Evolutionary conservation across 2,888 invertebrate genomes (phyloP), one percentile per base, ranked within the genome.

Genomic region (Perithous albicinctus): DNA sequence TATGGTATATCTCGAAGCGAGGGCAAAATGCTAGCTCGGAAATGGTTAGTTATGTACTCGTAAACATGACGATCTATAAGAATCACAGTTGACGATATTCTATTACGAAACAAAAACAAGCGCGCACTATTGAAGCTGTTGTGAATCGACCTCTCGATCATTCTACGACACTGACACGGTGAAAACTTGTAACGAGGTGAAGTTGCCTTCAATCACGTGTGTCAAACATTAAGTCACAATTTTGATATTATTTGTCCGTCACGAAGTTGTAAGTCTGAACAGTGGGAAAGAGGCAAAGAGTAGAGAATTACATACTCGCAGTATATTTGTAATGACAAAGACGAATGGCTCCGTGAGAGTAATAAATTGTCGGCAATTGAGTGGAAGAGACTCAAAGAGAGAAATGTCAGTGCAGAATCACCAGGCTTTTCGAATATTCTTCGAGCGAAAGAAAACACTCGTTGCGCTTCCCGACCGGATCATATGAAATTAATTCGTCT

Each of bases 401-500:
- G 70, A 70, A 70, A 75, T n/a, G 64, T 51, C 20, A 70, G 32
- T 20, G 59, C 26, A 51, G 56, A 38, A 26, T 61, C 59, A 43
- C 18, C 12, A 41, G 56, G 43, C n/a, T 56, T 83, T 83, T 72
- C 78, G 76, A n/a, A 73, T 70, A 61, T 76, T 59, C 59, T n/a
- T 59, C 72, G 82, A 78, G 54, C 63, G 72, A 83, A 84, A 83
- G 83, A 86, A 85, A 84, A 69, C 78, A 61, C 46, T 84, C 83
- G 73, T 75, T 70, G 74, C 66, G 66, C 70, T 70, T 70, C 48
- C 46, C 80, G 46, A 83, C 78, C 80, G 67, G 80, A 86, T 84
- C 80, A 84, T 86, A 84, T 78, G 81, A 84, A 84, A 87, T 88
- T 87, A 87, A 88, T 87, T 86, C 85, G 76, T 85, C 80, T 72